Percentiles rank a stretch among this genome's conserved stretches.
Conservation (phyloP, 2,888 invertebrate species). For the Neoaliturus tenellus region DNA sequence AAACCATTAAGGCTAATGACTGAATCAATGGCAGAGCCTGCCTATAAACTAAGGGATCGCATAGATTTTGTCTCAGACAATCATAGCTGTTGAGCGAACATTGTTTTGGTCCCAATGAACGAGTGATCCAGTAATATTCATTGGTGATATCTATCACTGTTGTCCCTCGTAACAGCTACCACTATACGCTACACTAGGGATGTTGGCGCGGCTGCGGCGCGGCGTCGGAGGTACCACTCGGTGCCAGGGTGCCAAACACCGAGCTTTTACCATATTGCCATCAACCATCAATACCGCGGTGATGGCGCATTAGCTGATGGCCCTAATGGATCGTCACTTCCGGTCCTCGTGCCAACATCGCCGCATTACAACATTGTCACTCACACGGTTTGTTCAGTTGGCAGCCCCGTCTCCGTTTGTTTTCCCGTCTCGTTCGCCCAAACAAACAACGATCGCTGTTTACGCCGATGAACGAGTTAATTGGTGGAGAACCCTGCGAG, state of each 20-base stretch:
- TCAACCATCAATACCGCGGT: neutral
- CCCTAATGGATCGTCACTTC: neutral
- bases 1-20: too few relatives aligned
- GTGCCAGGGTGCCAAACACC: neutral
- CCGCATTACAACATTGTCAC: neutral
- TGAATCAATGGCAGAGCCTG: too few relatives aligned
- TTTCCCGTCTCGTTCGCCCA: neutral
- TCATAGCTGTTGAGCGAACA: too few relatives aligned
- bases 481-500: neutral
- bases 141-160: too few relatives aligned
- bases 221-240: neutral
- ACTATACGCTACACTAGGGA: too few relatives aligned
- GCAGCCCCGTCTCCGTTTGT: neutral
- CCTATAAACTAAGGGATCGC: too few relatives aligned
- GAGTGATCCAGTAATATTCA: too few relatives aligned
- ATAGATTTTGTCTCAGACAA: too few relatives aligned
- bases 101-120: too few relatives aligned
- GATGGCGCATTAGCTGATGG: constrained; percentile 26
- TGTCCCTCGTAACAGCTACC: too few relatives aligned
- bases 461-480: neutral
- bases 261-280: constrained; percentile 15
- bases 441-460: neutral
- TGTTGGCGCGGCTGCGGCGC: neutral
- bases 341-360: neutral
- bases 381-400: constrained; percentile 26